Evolutionary conservation across 2,113 vertebrate species (phyloP), one percentile per base, ranked within the genome.

Genomic region (Tetrax tetrax): DNA sequence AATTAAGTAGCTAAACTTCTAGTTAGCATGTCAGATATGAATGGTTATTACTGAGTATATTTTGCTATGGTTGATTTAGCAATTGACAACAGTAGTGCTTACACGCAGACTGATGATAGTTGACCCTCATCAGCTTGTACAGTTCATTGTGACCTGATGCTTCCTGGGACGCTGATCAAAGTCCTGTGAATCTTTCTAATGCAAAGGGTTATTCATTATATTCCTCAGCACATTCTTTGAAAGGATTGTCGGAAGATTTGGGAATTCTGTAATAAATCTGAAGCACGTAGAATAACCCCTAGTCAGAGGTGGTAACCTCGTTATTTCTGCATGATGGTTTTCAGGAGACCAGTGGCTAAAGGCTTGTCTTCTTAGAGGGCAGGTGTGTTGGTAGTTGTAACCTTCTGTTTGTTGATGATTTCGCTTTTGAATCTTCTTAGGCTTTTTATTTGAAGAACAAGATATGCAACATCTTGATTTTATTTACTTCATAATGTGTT

Each of bases 91-190:
- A 91, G 48, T 89, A 61, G 16, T 94, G 85, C 89, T 94, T 90
- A 78, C 65, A 63, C 4, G 9, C 70, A 69, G 57, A 77, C 60
- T 93, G 76, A 87, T 82, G 66, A 81, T 84, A 80, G 89, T 81
- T 64, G 20, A 94, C 94, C 57, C 83, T 95, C 95, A 95, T 96
- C 92, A 93, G 81, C 90, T 96, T 97, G 91, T 96, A 95, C 90
- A 89, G 97, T 95, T 97, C 92, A 83, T 82, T 82, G 90, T 97
- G 96, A 97, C 97, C 97, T 50, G 24, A 80, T 95, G 92, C 82
- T 96, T 97, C 89, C 89, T 37, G 81, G 95, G 89, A 96, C 92
- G 94, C 51, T 94, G 97, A 98, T 97, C 97, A 97, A 97, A 98
- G 97, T 97, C 94, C 66, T 38, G 28, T 87, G 77, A 95, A 88